Base-by-base conservation (phyloP, 2,888 invertebrate species). In the Pristionchus japonicus region DNA sequence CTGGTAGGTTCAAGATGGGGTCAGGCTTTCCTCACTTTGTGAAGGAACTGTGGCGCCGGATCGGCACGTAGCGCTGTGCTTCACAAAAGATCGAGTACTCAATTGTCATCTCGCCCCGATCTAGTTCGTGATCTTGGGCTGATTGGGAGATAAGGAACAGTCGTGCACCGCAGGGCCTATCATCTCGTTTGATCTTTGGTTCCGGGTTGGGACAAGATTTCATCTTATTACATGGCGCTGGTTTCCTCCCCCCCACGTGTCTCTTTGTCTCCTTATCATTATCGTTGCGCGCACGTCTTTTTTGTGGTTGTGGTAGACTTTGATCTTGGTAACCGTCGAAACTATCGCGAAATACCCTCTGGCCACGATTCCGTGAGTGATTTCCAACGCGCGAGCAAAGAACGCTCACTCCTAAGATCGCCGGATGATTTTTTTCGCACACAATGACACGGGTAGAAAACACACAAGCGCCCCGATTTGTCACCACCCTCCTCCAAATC, bases 391-490 rank as follows among this genome's bases (percentile, higher is more conserved):
- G 77, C 15, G 77, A 11, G 11, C 77, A 77, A 27, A 77, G 77
- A 77, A 77, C 77, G 43, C 77, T 77, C 77, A 77, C 4, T 77
- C 47, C 43, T 34, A 2, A n/a, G 74, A 40, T 77, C 77, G 15
- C n/a, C 23, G 40, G 77, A n/a, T 34, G 43, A 47, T 37, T 31
- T 23, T 11, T 47, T n/a, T n/a, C 40, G 77, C 37, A 77, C 77
- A 47, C 77, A 40, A 11, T 7, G 77, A 9, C 20, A 2, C 27
- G 77, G 40, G 77, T 47, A 77, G 77, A 77, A 77, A 77, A 77
- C 23, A 52, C 52, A 52, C 3, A 83, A 40, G 40, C 47, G n/a
- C n/a, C n/a, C n/a, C n/a, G 17, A 31, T 80, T 83, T 83, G 82
- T 83, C 82, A 83, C 49, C 82, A 23, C 52, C 34, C 43, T 7